Conservation (phyloP, 2,797 vertebrate species). For the Tadarida brasiliensis region DNA sequence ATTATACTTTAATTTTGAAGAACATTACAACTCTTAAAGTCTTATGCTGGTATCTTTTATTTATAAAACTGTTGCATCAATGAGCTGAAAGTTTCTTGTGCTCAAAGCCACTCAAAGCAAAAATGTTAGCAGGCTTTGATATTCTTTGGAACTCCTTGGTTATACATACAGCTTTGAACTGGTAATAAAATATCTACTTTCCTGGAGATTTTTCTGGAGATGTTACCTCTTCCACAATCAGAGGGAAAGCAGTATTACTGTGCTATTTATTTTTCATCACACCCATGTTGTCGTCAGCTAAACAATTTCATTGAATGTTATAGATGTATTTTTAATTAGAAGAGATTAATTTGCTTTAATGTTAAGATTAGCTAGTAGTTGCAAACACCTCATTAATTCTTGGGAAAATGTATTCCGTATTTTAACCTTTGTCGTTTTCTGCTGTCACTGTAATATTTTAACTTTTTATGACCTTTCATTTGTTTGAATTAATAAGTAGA, state of each 20-base stretch:
- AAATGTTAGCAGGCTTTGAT: not conserved
- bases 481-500: conserved; percentile 32
- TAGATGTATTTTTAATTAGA: not conserved
- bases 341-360: conserved; percentile 32
- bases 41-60: not conserved
- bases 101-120: not conserved
- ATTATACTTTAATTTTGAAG: not conserved
- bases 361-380: not conserved
- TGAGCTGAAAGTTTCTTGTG: not conserved
- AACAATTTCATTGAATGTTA: conserved; percentile 7
- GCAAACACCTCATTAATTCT: not conserved
- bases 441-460: not conserved
- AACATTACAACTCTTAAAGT: not conserved
- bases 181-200: not conserved
- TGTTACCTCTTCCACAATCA: not conserved
- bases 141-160: not conserved
- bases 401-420: not conserved
- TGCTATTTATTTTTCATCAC: not conserved
- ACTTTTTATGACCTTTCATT: conserved; percentile 53
- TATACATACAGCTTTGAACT: not conserved
- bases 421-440: conserved; percentile 32
- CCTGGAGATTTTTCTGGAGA: not conserved
- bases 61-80: not conserved
- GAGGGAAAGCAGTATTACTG: not conserved
- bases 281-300: not conserved